phyloP scores from a whole-genome alignment of 2,113 vertebrate species.

The Corythaixoides concolor region DNA sequence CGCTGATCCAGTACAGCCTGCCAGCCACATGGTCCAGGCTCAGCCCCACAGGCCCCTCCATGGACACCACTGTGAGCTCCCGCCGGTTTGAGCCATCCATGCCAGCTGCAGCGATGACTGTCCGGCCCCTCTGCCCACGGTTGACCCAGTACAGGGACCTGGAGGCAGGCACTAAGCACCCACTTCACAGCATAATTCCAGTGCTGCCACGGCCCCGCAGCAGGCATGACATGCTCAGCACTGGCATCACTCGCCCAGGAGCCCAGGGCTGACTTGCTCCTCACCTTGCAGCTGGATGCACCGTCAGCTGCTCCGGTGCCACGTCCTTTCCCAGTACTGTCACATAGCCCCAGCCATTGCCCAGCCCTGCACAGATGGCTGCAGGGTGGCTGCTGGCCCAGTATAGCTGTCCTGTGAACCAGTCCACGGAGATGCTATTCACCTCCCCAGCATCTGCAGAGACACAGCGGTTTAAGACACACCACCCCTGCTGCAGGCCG shows the following conservation, averaged over 20 bases:
- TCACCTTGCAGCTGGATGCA: conserved; percentile 83
- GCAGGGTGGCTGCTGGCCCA: conserved; percentile 81
- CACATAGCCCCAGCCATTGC: conserved; percentile 78
- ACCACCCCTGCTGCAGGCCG: neutral
- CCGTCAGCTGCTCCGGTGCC: conserved; percentile 80
- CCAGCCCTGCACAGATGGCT: conserved; percentile 77
- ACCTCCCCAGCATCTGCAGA: conserved; percentile 76
- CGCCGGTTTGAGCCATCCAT: conserved; percentile 86
- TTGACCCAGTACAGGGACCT: conserved; percentile 91
- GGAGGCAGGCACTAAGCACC: neutral
- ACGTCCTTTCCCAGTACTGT: conserved; percentile 81
- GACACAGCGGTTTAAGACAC: neutral
- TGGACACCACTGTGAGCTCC: conserved; percentile 73
- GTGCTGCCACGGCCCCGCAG: neutral
- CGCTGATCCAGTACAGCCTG: conserved; percentile 89
- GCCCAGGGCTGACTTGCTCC: neutral
- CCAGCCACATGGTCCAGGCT: conserved; percentile 78
- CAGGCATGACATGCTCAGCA: neutral
- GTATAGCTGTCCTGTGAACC: conserved; percentile 86
- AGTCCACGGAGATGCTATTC: conserved; percentile 85
- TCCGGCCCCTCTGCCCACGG: conserved; percentile 60
- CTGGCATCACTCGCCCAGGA: neutral
- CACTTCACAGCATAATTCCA: conserved; percentile 65
- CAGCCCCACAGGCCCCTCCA: conserved; percentile 81
- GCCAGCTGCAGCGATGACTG: conserved; percentile 81